These are phyloP conservation scores for Loxodonta africana DNA, from an alignment of 2,113 vertebrate genomes.

Conservation along the genomic window DNA sequence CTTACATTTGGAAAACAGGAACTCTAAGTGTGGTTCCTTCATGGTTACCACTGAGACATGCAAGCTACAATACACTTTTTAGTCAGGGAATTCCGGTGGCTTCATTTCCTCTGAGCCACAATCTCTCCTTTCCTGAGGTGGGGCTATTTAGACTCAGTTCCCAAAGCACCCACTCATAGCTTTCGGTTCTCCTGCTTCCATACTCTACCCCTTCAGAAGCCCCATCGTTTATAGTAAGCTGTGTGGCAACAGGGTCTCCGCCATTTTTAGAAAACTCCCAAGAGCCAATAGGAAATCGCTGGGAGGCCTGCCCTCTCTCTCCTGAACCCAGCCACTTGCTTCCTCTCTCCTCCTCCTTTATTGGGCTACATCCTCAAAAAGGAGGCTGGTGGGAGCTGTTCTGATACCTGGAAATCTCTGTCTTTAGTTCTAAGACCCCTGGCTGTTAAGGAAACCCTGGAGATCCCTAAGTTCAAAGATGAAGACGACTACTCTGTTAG, in stretches of 20 bases:
- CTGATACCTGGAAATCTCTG: not conserved
- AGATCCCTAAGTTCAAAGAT: not conserved
- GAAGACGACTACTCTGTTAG: not conserved
- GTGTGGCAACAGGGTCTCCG: not conserved
- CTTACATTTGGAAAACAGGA: not conserved
- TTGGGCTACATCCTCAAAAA: not conserved
- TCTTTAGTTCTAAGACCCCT: not conserved
- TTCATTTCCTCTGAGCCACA: not conserved
- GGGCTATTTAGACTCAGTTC: not conserved
- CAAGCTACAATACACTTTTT: not conserved
- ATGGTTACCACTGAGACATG: not conserved
- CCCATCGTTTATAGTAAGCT: not conserved
- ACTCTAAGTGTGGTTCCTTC: not conserved
- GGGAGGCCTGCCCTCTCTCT: not conserved
- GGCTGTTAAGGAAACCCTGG: not conserved
- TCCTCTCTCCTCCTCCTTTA: not conserved
- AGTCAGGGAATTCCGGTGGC: not conserved
- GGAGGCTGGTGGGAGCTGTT: not conserved
- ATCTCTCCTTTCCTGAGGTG: not conserved
- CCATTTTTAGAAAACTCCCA: not conserved
- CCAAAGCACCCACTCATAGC: not conserved
- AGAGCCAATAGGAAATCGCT: not conserved
- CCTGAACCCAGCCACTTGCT: too few relatives aligned
- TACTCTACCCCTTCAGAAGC: not conserved
- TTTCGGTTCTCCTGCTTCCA: not conserved